Evolutionary conservation across 2,888 invertebrate species (phyloP), one percentile per base, ranked within the genome.

Genomic region (Achlya flavicornis): DNA sequence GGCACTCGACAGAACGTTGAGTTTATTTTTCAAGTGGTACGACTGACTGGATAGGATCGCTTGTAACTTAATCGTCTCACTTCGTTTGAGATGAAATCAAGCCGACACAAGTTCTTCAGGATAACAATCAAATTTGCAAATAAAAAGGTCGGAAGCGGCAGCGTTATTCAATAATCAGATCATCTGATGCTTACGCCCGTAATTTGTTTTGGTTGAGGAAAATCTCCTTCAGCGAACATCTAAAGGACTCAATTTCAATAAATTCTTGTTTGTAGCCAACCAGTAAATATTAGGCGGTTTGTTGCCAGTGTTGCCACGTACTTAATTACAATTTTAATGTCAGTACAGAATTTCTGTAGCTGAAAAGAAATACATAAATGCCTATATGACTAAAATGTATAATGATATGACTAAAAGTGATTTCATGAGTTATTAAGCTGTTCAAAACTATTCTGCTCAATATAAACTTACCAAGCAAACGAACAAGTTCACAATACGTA

Each of bases 81-180:
- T 82, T 79, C 78, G 76, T 81, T 84, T 78, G 71, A 81, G 75
- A 79, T 76, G 73, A 87, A 84, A 84, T 83, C 80, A 81, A 77
- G 71, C 74, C 72, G 66, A 77, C 66, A 75, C 74, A 73, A 41
- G 68, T 78, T 78, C 76, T 71, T 72, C 68, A 74, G 76, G 67
- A 68, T 73, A 74, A 63, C 64, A 69, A 65, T 62, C 72, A 75
- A 76, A 77, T 76, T 77, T 74, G 70, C 77, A 80, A 83, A 81
- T 75, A 78, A 77, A 75, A 76, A 75, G 69, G 69, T 69, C 69
- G 66, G 57, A 57, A 67, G 69, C 68, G 62, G 66, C 76, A 73
- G 77, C 73, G 81, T 79, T 75, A 73, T 81, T 80, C 74, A 76
- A 77, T 78, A 74, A 78, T 77, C 72, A 74, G 74, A 78, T 77